Percentiles rank a stretch among this genome's conserved stretches.
phyloP scores from a whole-genome alignment of 2,113 vertebrate genomes.

The Crotalus helleri region DNA sequence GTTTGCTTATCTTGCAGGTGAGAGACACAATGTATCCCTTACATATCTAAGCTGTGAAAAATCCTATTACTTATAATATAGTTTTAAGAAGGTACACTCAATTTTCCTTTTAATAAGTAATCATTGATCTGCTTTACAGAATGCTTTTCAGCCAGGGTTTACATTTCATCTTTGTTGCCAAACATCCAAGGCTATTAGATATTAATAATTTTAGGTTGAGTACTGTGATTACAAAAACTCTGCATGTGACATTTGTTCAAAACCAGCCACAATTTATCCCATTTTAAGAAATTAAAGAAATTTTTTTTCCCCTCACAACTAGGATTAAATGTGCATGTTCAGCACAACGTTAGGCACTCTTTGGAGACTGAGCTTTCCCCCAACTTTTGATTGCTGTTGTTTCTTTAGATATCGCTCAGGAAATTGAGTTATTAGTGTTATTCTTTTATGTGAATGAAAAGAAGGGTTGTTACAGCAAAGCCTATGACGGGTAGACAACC shows the following conservation, averaged over 20 bases:
- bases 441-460: neutral
- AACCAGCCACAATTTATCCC: neutral
- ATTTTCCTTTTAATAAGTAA: neutral
- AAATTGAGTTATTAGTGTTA: neutral
- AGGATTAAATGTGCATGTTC: conserved; percentile 5
- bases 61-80: neutral
- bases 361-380: neutral
- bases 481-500: no score
- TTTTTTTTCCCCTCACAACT: neutral
- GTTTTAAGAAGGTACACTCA: neutral
- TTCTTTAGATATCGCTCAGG: conserved; percentile 18
- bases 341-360: neutral
- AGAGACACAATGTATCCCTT: neutral
- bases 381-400: neutral
- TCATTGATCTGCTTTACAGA: neutral
- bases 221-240: neutral
- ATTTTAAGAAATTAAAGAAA: neutral
- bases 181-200: neutral
- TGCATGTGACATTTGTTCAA: neutral
- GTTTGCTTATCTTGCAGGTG: neutral
- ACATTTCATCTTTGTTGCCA: neutral
- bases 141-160: neutral
- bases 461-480: neutral
- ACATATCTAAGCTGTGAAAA: neutral
- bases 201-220: neutral